phyloP scores from a whole-genome alignment of 64 coral and sea anemone species.

The Actinia tenebrosa region DNA sequence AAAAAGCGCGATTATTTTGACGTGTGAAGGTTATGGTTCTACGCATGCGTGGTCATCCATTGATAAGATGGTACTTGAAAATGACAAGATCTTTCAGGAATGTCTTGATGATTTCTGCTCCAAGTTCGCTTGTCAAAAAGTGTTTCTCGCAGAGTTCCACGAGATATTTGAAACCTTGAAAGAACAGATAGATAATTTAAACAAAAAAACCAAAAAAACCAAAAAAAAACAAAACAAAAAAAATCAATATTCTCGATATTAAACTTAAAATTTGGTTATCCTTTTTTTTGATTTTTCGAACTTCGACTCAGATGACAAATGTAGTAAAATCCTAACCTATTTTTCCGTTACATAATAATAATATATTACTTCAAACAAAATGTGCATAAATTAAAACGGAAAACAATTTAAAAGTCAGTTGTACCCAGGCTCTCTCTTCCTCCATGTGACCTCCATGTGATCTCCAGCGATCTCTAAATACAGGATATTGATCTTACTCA shows the following conservation, averaged over 20 bases:
- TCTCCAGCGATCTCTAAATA: background rate
- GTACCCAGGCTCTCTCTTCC: background rate
- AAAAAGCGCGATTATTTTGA: background rate
- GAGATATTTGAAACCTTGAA: background rate
- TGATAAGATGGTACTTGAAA: background rate
- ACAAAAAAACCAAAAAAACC: no score
- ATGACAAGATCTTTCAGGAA: slow-evolving; percentile 10
- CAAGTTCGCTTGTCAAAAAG: background rate
- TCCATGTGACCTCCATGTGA: background rate
- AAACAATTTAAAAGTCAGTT: background rate
- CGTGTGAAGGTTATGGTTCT: background rate
- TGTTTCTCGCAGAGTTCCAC: background rate
- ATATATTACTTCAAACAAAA: background rate
- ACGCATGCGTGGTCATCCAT: background rate
- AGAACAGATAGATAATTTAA: no score
- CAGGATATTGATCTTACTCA: background rate
- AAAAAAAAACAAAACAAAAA: no score
- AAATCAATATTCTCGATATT: no score
- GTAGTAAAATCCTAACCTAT: no score
- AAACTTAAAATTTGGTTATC: no score
- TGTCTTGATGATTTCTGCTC: background rate
- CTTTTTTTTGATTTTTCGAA: no score
- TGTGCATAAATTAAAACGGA: background rate
- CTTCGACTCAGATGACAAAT: no score
- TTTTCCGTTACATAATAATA: no score